These are phyloP conservation scores for Paralichthys olivaceus DNA, from an alignment of 2,113 vertebrate genomes.

Conservation along the genomic window DNA sequence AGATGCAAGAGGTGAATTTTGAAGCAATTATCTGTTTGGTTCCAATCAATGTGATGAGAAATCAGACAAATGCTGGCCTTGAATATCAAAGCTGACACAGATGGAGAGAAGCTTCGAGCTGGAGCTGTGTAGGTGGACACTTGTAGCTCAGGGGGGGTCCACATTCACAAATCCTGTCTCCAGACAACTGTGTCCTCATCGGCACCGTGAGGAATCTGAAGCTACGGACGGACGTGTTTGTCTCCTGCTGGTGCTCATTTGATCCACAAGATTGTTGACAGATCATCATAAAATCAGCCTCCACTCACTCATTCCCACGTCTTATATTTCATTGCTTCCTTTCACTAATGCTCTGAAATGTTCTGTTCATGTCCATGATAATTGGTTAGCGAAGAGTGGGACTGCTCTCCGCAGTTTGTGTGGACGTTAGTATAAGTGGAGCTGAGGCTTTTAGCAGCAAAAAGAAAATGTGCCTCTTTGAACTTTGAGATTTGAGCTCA, in stretches of 20 bases:
- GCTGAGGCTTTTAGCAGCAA: slow-evolving; percentile 21
- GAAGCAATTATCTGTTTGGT: neutral
- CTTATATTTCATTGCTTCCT: slow-evolving; percentile 12
- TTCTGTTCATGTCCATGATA: neutral
- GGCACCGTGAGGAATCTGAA: neutral
- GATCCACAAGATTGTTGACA: slow-evolving; percentile 29
- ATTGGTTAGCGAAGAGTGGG: slow-evolving; percentile 2
- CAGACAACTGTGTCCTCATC: slow-evolving; percentile 12
- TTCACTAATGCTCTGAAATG: slow-evolving; percentile 40
- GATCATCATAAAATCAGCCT: slow-evolving; percentile 41
- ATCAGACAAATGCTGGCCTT: neutral
- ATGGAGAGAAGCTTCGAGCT: slow-evolving; percentile 31
- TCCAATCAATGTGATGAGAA: neutral
- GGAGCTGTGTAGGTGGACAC: slow-evolving; percentile 53
- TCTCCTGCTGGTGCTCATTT: slow-evolving; percentile 22
- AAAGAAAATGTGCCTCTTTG: slow-evolving; percentile 37
- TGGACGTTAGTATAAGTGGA: slow-evolving; percentile 30
- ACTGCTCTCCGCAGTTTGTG: neutral
- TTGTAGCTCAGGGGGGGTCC: slow-evolving; percentile 24
- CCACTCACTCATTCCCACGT: slow-evolving; percentile 10
- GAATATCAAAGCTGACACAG: slow-evolving; percentile 28
- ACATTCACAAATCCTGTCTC: slow-evolving; percentile 42
- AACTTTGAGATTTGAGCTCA: slow-evolving; percentile 34
- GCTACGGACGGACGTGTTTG: slow-evolving; percentile 10
- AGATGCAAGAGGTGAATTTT: neutral